Base-by-base conservation (phyloP, 1,140 invertebrate genomes). In the Penaeus indicus region DNA sequence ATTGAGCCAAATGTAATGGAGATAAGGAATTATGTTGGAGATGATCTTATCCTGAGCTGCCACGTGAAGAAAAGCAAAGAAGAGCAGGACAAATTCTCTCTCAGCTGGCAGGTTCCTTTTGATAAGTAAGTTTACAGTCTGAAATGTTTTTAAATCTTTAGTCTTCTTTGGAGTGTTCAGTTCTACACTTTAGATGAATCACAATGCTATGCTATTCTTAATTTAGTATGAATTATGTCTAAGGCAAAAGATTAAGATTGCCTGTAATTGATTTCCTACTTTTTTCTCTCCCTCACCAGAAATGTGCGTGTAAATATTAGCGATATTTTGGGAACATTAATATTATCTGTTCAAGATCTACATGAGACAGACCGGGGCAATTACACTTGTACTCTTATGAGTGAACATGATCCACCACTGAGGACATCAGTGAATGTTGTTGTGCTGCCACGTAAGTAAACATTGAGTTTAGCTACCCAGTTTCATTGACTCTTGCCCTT, bases 291-390 rank as follows among this genome's bases (percentile, higher is more conserved):
- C 13, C 19, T 16, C 18, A 16, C 42, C 78, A 86, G 85, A 11
- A 38, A 80, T n/a, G 27, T 47, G 5, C 25, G 85, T 60, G 85
- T 86, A 7, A 19, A 67, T 25, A 5, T 80, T 7, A 42, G 64
- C 7, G 85, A 86, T 38, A 42, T 10, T 21, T 32, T 63, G 7
- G 38, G 78, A 22, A 67, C 16, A 27, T 21, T 78, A 2, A 64
- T 32, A 64, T 32, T 86, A 13, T 67, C 77, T 67, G 64, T 86
- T 54, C 47, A 13, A 16, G 77, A 86, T 78, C 60, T 86, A n/a
- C n/a, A 80, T 19, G 85, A 86, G 38, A 86, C 77, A 19, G 85
- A 86, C 60, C 62, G 77, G 16, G 85, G 85, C 25, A 86, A 86
- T n/a, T 86, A 86, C 85, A 86, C 77, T 1, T 86, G 85, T 47